Conservation (phyloP, 2,888 invertebrate species). For the Lasioglossum morio region DNA sequence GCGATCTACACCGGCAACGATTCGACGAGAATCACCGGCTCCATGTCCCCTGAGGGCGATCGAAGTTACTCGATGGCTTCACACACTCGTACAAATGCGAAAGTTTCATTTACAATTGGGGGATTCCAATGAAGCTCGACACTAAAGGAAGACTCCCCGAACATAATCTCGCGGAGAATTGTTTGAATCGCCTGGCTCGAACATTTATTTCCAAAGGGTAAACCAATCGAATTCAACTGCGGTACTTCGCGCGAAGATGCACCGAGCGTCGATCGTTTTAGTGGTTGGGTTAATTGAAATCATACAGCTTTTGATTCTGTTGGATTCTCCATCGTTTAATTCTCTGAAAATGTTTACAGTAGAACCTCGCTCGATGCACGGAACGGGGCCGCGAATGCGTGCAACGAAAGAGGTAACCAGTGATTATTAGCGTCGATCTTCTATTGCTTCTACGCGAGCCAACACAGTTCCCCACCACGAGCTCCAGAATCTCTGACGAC, state of each 20-base stretch:
- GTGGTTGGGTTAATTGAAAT: neutral
- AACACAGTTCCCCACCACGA: neutral
- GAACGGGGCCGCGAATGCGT: neutral
- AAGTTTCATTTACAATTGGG: neutral
- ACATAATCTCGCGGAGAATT: neutral
- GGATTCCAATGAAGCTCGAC: neutral
- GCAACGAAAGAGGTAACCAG: neutral
- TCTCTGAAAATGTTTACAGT: neutral
- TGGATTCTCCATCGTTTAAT: neutral
- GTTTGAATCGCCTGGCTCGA: neutral
- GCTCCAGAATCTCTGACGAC: neutral
- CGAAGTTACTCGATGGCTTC: constrained; percentile 7
- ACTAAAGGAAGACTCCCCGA: neutral
- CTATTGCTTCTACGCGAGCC: neutral
- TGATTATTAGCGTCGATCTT: neutral
- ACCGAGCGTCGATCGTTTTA: neutral
- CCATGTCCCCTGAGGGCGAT: constrained; percentile 4
- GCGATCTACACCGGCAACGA: neutral
- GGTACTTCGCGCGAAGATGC: neutral
- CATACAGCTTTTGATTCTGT: neutral
- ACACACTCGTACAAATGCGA: neutral
- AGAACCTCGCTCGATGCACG: neutral
- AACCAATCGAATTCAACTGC: neutral
- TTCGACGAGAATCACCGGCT: constrained; percentile 6
- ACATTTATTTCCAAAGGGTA: neutral